phyloP scores from a whole-genome alignment of 1,140 invertebrate species.

The Drosophila pruinosa region DNA sequence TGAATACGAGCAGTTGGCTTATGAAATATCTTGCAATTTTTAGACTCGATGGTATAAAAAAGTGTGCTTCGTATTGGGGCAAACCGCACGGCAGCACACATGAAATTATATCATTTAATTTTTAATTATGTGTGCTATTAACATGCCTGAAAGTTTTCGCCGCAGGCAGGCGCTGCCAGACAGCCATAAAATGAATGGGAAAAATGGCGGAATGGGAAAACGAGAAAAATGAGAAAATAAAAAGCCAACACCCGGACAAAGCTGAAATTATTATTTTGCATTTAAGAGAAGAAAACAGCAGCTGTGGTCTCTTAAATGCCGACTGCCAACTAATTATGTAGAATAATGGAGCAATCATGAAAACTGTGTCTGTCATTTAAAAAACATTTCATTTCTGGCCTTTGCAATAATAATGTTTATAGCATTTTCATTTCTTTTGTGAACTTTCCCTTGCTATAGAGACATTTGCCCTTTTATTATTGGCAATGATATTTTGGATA shows the following conservation, averaged over 20 bases:
- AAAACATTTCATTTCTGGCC: too few relatives aligned
- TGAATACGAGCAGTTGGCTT: too few relatives aligned
- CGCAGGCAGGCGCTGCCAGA: conserved; percentile 49
- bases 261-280: conserved; percentile 67
- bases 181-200: conserved; percentile 48
- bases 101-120: conserved; percentile 73
- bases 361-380: not conserved
- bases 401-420: conserved; percentile 4
- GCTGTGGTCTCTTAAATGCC: conserved; percentile 30
- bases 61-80: conserved; percentile 32
- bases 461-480: not conserved
- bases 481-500: not conserved
- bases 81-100: conserved; percentile 66
- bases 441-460: not conserved
- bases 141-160: conserved; percentile 69
- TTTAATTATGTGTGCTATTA: conserved; percentile 79
- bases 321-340: conserved; percentile 51
- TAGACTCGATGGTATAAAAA: not conserved
- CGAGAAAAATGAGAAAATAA: conserved; percentile 47
- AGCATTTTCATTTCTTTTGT: not conserved
- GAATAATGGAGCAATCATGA: conserved; percentile 38
- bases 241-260: conserved; percentile 25
- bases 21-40: conserved; percentile 5
- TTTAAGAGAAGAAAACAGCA: conserved; percentile 40
- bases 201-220: conserved; percentile 14